phyloP scores from a whole-genome alignment of 2,113 vertebrate species.

The Arizona elegans region DNA sequence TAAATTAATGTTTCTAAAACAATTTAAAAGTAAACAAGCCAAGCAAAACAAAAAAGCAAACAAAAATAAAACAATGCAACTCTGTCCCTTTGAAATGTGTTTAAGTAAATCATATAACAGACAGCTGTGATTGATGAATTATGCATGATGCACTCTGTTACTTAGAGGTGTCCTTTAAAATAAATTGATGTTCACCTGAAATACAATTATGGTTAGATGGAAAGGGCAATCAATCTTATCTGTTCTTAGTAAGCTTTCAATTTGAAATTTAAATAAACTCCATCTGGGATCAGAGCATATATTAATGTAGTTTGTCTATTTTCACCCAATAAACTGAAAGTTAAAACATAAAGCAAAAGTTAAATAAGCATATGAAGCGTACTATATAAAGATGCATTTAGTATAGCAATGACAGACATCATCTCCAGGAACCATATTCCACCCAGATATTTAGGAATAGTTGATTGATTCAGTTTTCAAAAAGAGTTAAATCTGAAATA shows the following conservation, averaged over 20 bases:
- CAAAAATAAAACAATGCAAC: conserved; percentile 54
- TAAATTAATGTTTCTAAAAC: conserved; percentile 56
- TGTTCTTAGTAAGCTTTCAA: conserved; percentile 77
- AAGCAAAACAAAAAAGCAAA: conserved; percentile 54
- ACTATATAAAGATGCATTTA: conserved; percentile 41
- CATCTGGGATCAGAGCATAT: conserved; percentile 67
- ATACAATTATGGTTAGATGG: conserved; percentile 81
- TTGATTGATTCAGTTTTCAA: conserved; percentile 18
- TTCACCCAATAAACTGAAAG: conserved; percentile 63
- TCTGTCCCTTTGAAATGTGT: conserved; percentile 65
- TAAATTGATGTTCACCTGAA: conserved; percentile 87
- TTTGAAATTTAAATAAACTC: conserved; percentile 80
- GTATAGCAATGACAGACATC: conserved; percentile 30
- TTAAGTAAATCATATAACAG: conserved; percentile 69
- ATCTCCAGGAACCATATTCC: not conserved
- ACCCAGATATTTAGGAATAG: conserved; percentile 1
- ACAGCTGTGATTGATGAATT: conserved; percentile 78
- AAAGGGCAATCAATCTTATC: conserved; percentile 80
- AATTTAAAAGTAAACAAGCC: conserved; percentile 57
- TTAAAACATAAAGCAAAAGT: conserved; percentile 65
- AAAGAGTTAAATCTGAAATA: not conserved
- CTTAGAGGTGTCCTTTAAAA: conserved; percentile 84
- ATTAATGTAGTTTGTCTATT: conserved; percentile 66
- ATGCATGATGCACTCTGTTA: conserved; percentile 79
- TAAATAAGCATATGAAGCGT: conserved; percentile 52